Evolutionary conservation across 2,797 vertebrate species (phyloP), one percentile per base, ranked within the genome.

Genomic region (Galago senegalensis): DNA sequence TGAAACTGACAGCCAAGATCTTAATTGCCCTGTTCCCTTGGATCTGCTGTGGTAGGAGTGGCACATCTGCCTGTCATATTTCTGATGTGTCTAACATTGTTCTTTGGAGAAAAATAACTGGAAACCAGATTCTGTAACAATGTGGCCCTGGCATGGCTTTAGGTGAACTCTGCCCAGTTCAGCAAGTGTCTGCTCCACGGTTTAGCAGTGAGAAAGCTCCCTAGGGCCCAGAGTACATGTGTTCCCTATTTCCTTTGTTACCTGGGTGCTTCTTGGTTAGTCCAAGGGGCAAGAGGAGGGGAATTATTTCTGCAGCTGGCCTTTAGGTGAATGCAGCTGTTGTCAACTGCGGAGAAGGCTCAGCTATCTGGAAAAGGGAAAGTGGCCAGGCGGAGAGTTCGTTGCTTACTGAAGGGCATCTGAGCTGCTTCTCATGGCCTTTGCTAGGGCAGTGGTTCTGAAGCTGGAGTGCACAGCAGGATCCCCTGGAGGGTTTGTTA

Each of bases 161-260:
- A 84, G 25, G 58, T 91, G 96, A 95, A 83, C 73, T 70, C 92
- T 61, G 31, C 18, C 29, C n/a, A 0, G 75, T 9, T 14, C 70
- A 56, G 60, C n/a, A n/a, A 46, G 76, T 25, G 5, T 87, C 60
- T 37, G 29, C 29, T 13, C 37, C n/a, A 23, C 73, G 18, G 37
- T 40, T 70, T 27, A 34, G 56, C 37, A 16, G 58, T 2, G 20
- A 7, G 31, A 73, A 60, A 67, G 61, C 31, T 76, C 77, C 70
- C 70, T 5, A 7, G 77, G 92, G 89, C 65, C 7, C 31, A 9
- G 56, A 61, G 69, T 7, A 0, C 27, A 7, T 0, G 14, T 34
- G 90, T 95, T 91, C 85, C 92, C 81, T 92, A 46, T 90, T 94
- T 79, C 79, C 69, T 87, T 95, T 89, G 92, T 96, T 92, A 86